Percentiles rank a stretch among this genome's conserved stretches.
Conservation (phyloP, 1,140 invertebrate genomes). For the Dinothrombium tinctorium region DNA sequence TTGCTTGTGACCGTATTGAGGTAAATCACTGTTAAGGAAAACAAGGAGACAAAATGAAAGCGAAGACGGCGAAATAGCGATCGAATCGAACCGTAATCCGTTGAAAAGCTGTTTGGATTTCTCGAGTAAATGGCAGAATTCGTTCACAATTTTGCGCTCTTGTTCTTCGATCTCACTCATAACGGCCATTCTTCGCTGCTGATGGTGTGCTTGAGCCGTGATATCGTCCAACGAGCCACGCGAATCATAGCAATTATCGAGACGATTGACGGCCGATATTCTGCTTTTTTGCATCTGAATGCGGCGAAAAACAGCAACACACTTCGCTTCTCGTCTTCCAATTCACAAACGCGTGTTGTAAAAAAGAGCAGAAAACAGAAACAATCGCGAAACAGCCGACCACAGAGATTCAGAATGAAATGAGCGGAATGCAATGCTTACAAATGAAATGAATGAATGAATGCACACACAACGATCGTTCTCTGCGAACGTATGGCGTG, state of each 20-base stretch:
- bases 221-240: constrained; percentile 8
- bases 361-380: no score
- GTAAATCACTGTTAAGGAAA: constrained; percentile 57
- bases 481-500: no score
- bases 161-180: constrained; percentile 25
- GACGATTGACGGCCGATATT: neutral
- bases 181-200: constrained; percentile 16
- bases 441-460: no score
- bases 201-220: constrained; percentile 1
- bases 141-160: constrained; percentile 77
- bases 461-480: no score
- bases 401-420: no score
- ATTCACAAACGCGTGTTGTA: no score
- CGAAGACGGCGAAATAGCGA: no score
- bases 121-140: constrained; percentile 86
- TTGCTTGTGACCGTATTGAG: constrained; percentile 89
- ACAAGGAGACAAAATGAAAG: no score
- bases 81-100: constrained; percentile 46
- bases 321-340: no score
- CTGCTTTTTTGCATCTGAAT: constrained; percentile 9
- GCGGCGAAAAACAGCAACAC: no score
- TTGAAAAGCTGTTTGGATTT: constrained; percentile 95
- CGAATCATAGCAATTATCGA: constrained; percentile 11
- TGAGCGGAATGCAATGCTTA: no score
- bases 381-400: no score